These are phyloP conservation scores for Chunga burmeisteri DNA, from an alignment of 2,113 vertebrate species.

Conservation along the genomic window DNA sequence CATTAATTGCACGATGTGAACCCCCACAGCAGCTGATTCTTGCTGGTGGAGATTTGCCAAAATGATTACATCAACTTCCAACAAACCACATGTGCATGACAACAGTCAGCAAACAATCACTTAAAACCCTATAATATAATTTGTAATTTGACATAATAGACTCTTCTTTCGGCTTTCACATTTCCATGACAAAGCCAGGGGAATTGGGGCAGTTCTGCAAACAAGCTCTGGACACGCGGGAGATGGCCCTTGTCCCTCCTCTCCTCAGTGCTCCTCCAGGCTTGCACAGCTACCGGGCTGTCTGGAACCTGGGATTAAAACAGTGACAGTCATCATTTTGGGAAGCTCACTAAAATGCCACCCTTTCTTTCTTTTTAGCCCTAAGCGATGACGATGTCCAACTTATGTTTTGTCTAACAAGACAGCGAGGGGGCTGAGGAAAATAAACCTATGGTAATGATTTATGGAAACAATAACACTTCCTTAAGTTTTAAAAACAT, in stretches of 20 bases:
- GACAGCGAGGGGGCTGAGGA: neutral
- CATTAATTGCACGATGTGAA: neutral
- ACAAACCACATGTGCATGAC: slow-evolving; percentile 29
- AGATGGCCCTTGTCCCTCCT: neutral
- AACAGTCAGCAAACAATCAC: slow-evolving; percentile 62
- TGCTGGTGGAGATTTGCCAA: slow-evolving; percentile 54
- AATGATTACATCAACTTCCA: slow-evolving; percentile 42
- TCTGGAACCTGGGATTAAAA: neutral
- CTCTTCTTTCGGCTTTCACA: neutral
- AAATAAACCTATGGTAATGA: slow-evolving; percentile 9
- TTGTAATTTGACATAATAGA: slow-evolving; percentile 51
- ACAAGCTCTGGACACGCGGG: neutral
- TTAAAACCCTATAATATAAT: slow-evolving; percentile 39
- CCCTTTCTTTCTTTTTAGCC: neutral
- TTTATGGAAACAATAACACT: slow-evolving; percentile 48
- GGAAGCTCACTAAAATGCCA: neutral
- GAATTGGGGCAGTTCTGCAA: slow-evolving; percentile 30
- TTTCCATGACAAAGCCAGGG: slow-evolving; percentile 53
- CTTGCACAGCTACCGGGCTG: neutral
- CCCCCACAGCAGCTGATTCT: neutral
- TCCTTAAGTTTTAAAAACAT: slow-evolving; percentile 39
- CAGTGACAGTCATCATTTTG: neutral
- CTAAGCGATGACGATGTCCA: neutral
- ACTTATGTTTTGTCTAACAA: neutral
- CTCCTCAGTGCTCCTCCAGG: neutral